Conservation (phyloP, 92 coral and sea anemone species). For the Palythoa caribaeorum region DNA sequence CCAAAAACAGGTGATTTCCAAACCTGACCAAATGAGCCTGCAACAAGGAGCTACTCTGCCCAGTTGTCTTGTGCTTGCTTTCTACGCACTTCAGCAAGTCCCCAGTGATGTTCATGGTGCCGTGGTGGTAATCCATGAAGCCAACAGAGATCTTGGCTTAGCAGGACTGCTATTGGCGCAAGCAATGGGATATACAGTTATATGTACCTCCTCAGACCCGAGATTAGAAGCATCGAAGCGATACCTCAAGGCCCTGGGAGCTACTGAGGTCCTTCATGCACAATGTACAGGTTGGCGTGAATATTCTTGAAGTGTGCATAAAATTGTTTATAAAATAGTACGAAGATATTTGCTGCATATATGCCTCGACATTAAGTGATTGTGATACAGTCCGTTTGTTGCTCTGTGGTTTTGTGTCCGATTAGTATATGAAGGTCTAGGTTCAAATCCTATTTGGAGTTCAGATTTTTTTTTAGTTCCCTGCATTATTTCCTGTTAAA, state of each 20-base stretch:
- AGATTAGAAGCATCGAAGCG: conserved; percentile 33
- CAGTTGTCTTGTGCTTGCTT: conserved; percentile 41
- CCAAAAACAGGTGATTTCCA: conserved; percentile 21
- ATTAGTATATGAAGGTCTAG: no score
- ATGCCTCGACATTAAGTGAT: not conserved
- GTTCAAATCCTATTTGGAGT: no score
- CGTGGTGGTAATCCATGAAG: conserved; percentile 42
- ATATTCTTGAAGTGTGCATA: not conserved
- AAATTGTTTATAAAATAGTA: no score
- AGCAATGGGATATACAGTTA: conserved; percentile 45
- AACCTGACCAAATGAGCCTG: conserved; percentile 49
- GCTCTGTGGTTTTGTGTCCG: no score
- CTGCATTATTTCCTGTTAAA: no score
- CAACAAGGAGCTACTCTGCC: conserved; percentile 58
- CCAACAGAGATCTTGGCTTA: conserved; percentile 50
- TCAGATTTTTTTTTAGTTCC: no score
- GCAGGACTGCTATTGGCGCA: conserved; percentile 44
- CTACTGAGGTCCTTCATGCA: conserved; percentile 20
- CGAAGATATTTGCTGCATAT: not conserved
- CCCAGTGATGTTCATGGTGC: conserved; percentile 3
- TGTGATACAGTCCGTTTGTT: not conserved
- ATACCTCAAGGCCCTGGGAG: conserved; percentile 31
- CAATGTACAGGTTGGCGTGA: conserved; percentile 17
- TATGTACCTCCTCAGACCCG: conserved; percentile 29
- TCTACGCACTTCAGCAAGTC: conserved; percentile 23